Base-by-base conservation (phyloP, 2,888 invertebrate genomes). In the Cerastis rubricosa region DNA sequence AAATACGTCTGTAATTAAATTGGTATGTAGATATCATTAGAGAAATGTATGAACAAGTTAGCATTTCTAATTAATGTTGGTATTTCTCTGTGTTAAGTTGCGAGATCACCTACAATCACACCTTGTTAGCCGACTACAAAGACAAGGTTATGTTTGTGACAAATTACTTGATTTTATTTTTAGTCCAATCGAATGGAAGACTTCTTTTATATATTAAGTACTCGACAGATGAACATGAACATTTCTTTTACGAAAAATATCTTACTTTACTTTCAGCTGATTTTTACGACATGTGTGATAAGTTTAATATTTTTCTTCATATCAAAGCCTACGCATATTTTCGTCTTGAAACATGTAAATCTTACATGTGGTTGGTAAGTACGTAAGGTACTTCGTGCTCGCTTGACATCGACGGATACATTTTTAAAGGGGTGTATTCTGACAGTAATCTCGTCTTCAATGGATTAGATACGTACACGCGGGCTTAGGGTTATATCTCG, bases 391-490 rank as follows among this genome's bases (percentile, higher is more conserved):
- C n/a, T 25, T 64, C 5, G 19, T 40, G 47, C 61, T 69, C 51
- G 25, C 40, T 63, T 71, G 73, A 83, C 86, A 69, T 74, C 72
- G 68, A 74, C 59, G 35, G 35, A 74, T 78, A 74, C 67, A 86
- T 76, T 76, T 85, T 86, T 85, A 70, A 86, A 80, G 35, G 80
- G 71, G 68, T 68, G 74, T 77, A 65, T 75, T 69, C 64, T 72
- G 81, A 74, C 86, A 66, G 72, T 85, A 85, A 85, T 80, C 84
- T 74, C 71, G 71, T 76, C 75, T 85, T 74, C 71, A 63, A 54
- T 85, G 87, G 87, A 85, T 85, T 87, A 87, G 65, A 79, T 85
- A 66, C 67, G 70, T 74, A 75, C 64, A 81, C 61, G 54, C 63
- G 76, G 59, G 82, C 70, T 85, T 79, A 70, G 59, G 82, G 74